Evolutionary conservation across 2,797 vertebrate species (phyloP).

Genomic region (Pempheris klunzingeri): DNA sequence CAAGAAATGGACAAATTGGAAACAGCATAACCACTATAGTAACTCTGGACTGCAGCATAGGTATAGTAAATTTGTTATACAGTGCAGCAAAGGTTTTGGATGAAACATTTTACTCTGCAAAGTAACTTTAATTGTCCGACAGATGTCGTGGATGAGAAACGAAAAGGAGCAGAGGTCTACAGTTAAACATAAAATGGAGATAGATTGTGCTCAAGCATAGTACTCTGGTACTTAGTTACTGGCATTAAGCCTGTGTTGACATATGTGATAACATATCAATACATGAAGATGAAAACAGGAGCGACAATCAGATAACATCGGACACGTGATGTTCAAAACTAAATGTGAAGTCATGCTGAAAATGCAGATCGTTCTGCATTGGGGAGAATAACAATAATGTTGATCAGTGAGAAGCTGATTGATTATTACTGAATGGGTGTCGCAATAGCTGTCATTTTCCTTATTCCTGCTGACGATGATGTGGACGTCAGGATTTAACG

Average conservation of each 20-base stretch:
- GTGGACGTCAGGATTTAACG: background rate
- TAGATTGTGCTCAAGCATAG: background rate
- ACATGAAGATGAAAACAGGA: background rate
- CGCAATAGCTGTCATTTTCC: background rate
- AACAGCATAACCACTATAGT: background rate
- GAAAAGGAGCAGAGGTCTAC: background rate
- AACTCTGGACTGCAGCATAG: too few relatives aligned
- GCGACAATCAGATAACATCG: background rate
- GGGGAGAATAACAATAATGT: background rate
- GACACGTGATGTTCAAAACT: conserved; percentile 47
- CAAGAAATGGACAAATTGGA: background rate
- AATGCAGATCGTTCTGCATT: background rate
- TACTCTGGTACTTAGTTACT: background rate
- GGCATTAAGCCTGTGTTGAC: background rate
- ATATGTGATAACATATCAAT: background rate
- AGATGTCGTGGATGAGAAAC: too few relatives aligned
- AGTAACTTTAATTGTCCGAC: background rate
- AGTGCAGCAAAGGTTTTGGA: background rate
- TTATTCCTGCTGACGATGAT: background rate
- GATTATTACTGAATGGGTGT: background rate
- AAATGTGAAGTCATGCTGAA: conserved; percentile 5
- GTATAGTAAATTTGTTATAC: too few relatives aligned
- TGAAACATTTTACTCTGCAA: background rate
- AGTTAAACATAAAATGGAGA: background rate
- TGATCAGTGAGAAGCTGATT: conserved; percentile 8